Percentiles rank a stretch among this genome's conserved stretches.
phyloP scores from a whole-genome alignment of 2,797 vertebrate genomes.

The Cygnus olor region DNA sequence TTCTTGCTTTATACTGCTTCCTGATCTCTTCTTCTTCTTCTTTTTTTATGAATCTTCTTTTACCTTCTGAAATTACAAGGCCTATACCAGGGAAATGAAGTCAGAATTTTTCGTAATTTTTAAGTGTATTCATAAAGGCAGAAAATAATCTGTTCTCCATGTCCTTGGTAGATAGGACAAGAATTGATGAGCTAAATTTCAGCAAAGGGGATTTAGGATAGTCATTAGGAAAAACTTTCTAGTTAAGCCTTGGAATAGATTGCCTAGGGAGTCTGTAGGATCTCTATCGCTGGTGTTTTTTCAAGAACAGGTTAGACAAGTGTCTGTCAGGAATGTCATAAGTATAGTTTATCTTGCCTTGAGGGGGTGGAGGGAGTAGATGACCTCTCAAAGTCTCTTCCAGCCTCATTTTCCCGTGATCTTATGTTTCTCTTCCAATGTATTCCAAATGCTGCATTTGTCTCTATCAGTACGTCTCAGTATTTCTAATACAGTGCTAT shows the following conservation, averaged over 20 bases:
- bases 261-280: neutral
- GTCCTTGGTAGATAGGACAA: constrained; percentile 22
- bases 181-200: constrained; percentile 46
- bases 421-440: neutral
- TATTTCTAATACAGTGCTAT: neutral
- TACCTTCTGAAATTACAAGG: constrained; percentile 11
- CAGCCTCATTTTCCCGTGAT: neutral
- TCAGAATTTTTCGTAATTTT: constrained; percentile 41
- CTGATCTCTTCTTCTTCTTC: neutral
- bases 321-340: constrained; percentile 6
- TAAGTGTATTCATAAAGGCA: neutral
- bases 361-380: neutral
- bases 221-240: constrained; percentile 51
- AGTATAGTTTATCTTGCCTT: neutral
- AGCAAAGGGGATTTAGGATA: constrained; percentile 38
- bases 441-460: neutral
- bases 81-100: neutral
- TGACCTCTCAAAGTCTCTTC: neutral
- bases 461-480: neutral
- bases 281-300: neutral
- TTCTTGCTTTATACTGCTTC: neutral
- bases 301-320: constrained; percentile 33
- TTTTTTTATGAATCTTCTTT: neutral
- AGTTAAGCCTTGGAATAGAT: constrained; percentile 15
- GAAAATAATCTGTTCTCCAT: neutral